phyloP scores from a whole-genome alignment of 2,888 invertebrate species.

The Macropis europaea region DNA sequence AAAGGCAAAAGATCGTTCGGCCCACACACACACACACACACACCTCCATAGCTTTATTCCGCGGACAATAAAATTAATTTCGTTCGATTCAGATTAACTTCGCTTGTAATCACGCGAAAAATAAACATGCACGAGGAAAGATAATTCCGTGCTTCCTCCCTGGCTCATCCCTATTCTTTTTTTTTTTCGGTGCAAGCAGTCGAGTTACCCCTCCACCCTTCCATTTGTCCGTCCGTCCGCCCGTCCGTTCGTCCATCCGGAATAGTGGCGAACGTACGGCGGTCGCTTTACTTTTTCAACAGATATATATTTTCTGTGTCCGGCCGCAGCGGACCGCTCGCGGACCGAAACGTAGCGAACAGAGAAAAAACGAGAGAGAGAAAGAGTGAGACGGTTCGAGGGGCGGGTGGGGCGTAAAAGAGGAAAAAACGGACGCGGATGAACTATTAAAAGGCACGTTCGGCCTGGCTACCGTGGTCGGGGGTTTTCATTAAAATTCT shows the following conservation, averaged over 20 bases:
- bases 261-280: conserved; percentile 64
- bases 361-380: conserved; percentile 56
- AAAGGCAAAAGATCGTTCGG: conserved; percentile 19
- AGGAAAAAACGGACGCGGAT: conserved; percentile 58
- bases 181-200: conserved; percentile 42
- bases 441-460: conserved; percentile 73
- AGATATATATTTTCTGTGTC: conserved; percentile 67
- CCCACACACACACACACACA: conserved; percentile 4
- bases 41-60: conserved; percentile 33
- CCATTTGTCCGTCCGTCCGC: conserved; percentile 52
- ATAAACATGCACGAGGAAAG: conserved; percentile 69
- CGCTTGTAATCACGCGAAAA: conserved; percentile 78
- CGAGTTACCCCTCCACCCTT: conserved; percentile 29
- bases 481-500: conserved; percentile 80
- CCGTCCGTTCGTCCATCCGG: conserved; percentile 57
- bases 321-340: conserved; percentile 58
- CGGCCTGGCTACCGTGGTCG: conserved; percentile 54
- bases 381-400: conserved; percentile 5
- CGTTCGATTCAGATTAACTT: conserved; percentile 80
- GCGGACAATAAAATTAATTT: conserved; percentile 79
- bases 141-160: conserved; percentile 55
- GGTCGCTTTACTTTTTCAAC: conserved; percentile 66
- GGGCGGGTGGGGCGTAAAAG: conserved; percentile 20
- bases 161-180: conserved; percentile 8
- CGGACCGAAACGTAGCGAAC: conserved; percentile 65